phyloP scores from a whole-genome alignment of 2,888 invertebrate species.

The Auanema sp. region DNA sequence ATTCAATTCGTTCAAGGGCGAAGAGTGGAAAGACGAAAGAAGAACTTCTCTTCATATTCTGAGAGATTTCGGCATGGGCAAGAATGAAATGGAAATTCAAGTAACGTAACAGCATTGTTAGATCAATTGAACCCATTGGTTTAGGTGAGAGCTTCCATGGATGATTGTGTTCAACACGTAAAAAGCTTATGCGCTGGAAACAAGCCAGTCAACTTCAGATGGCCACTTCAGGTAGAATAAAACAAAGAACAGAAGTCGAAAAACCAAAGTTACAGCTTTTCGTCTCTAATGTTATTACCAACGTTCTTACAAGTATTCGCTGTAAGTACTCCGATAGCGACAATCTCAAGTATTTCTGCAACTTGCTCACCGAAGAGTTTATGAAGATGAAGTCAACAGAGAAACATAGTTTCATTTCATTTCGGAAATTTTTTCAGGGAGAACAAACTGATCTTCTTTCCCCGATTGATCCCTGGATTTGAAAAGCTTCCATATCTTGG shows the following conservation, averaged over 20 bases:
- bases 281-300: slow-evolving; percentile 24
- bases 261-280: slow-evolving; percentile 19
- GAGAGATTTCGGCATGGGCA: slow-evolving; percentile 28
- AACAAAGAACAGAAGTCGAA: too few species aligned
- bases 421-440: too few species aligned
- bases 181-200: slow-evolving; percentile 9
- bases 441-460: too few species aligned
- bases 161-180: too few species aligned
- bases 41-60: slow-evolving; percentile 22
- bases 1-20: slow-evolving; percentile 9
- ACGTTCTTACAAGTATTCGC: slow-evolving; percentile 18
- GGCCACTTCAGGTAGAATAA: slow-evolving; percentile 23
- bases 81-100: slow-evolving; percentile 22
- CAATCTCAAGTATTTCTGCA: slow-evolving; percentile 8
- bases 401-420: too few species aligned
- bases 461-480: not conserved
- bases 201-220: slow-evolving; percentile 18
- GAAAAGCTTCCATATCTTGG: slow-evolving; percentile 16
- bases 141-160: too few species aligned
- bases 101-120: too few species aligned
- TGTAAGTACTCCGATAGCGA: slow-evolving; percentile 14
- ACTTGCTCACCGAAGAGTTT: too few species aligned
- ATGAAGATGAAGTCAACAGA: too few species aligned
- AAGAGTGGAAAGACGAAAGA: slow-evolving; percentile 26
- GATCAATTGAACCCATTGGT: too few species aligned